These are phyloP conservation scores for Sturnus vulgaris DNA, from an alignment of 2,113 vertebrate species.

Conservation along the genomic window DNA sequence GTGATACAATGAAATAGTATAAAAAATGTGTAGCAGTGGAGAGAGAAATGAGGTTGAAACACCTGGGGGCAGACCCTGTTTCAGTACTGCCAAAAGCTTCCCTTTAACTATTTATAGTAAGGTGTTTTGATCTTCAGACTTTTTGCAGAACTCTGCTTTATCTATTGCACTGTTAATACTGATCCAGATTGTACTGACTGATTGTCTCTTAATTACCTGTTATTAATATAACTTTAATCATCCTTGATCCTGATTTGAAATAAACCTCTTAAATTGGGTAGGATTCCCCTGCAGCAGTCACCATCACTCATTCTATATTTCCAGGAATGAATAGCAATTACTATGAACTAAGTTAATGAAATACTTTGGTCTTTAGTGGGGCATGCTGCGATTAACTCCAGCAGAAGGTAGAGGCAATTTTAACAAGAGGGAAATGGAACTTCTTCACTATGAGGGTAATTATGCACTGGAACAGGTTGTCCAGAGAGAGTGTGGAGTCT, in stretches of 20 bases:
- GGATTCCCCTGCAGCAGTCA: neutral
- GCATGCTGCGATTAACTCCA: neutral
- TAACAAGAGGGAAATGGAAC: neutral
- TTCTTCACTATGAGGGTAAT: neutral
- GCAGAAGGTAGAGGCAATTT: neutral
- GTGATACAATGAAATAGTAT: neutral
- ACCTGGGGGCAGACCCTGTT: neutral
- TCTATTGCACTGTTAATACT: neutral
- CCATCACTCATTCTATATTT: neutral
- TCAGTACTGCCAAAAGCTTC: neutral
- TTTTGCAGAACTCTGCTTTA: neutral
- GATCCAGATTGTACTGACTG: neutral
- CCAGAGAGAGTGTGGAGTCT: neutral
- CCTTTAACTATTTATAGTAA: neutral
- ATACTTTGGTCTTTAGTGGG: neutral
- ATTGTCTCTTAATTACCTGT: neutral
- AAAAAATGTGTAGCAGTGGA: neutral
- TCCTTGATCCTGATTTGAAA: neutral
- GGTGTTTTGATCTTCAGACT: neutral
- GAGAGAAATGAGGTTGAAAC: neutral
- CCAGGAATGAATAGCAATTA: neutral
- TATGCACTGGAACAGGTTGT: accelerated
- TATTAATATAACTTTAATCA: neutral
- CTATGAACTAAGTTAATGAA: neutral
- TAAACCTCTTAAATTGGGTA: neutral